Evolutionary conservation across 2,888 invertebrate species (phyloP), one percentile per base, ranked within the genome.

Genomic region (Autographa gamma): DNA sequence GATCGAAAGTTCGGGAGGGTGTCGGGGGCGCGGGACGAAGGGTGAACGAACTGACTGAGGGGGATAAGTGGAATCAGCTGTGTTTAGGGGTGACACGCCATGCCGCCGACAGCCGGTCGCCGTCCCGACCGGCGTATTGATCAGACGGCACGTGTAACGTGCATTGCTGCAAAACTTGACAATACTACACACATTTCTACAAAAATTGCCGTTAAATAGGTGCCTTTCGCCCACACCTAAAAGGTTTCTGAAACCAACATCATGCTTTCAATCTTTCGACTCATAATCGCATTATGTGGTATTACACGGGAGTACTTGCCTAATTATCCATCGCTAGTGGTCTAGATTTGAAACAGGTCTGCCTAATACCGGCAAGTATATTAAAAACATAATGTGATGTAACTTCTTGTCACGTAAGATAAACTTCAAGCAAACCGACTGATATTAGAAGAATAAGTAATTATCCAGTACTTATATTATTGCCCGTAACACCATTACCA

Each of bases 71-170:
- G 91, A 88, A 95, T 95, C 95, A 95, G 95, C 95, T 95, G 94
- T 92, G 91, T 93, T 93, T 92, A 86, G 92, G 94, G 95, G 93
- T 89, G 93, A 89, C 92, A 91, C 91, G 92, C 89, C 91, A 91
- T 85, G 93, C 93, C 85, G 88, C 90, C 91, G 92, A 88, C 91
- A 92, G 90, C 88, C 86, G 91, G 93, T 86, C 95, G 96, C 89
- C 96, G 96, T 92, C 95, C 95, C 87, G 96, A 94, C 92, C 91
- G 92, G 76, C 91, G 94, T 86, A 95, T 95, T 90, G 90, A 93
- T 86, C 96, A 96, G 91, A 90, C 93, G 78, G 80, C 84, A 84
- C 84, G 82, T 83, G 83, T 78, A 78, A 65, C 61, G 74, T 83
- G 94, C 96, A 88, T 96, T 91, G 92, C 76, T 84, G 79, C 79